Evolutionary conservation across 1,140 invertebrate genomes (phyloP).

Genomic region (Drosophila asahinai): DNA sequence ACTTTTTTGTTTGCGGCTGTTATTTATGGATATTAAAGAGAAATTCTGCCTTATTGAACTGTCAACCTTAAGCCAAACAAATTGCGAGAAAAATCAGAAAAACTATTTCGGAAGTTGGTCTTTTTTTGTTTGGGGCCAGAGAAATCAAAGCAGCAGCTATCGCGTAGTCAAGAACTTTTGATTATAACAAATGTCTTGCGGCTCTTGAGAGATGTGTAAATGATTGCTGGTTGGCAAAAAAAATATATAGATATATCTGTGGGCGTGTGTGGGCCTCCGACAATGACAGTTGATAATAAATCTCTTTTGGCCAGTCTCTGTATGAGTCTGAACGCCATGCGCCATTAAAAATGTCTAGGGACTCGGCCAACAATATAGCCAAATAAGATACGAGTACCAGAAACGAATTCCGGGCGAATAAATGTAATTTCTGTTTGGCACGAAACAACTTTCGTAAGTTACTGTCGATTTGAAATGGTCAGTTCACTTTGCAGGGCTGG

Average conservation of each 20-base stretch:
- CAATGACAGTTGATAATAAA: conserved; percentile 77
- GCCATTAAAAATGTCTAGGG: conserved; percentile 66
- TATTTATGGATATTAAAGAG: conserved; percentile 82
- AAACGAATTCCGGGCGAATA: conserved; percentile 27
- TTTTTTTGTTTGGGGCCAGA: conserved; percentile 29
- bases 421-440: conserved; percentile 76
- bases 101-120: conserved; percentile 72
- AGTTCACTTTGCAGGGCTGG: conserved; percentile 19
- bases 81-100: conserved; percentile 63
- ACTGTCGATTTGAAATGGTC: conserved; percentile 31
- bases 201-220: conserved; percentile 33
- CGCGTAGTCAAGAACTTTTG: conserved; percentile 69
- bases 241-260: conserved; percentile 5
- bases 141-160: conserved; percentile 65
- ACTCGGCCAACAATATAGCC: conserved; percentile 63
- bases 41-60: conserved; percentile 72
- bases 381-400: conserved; percentile 41
- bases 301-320: conserved; percentile 64
- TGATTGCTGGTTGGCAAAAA: conserved; percentile 30
- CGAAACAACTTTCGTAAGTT: conserved; percentile 62
- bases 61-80: conserved; percentile 82
- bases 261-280: conserved; percentile 14
- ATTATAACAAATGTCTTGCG: conserved; percentile 78
- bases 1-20: conserved; percentile 54
- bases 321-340: conserved; percentile 28